Conservation (phyloP, 2,113 vertebrate genomes). For the Terrapene triunguis region DNA sequence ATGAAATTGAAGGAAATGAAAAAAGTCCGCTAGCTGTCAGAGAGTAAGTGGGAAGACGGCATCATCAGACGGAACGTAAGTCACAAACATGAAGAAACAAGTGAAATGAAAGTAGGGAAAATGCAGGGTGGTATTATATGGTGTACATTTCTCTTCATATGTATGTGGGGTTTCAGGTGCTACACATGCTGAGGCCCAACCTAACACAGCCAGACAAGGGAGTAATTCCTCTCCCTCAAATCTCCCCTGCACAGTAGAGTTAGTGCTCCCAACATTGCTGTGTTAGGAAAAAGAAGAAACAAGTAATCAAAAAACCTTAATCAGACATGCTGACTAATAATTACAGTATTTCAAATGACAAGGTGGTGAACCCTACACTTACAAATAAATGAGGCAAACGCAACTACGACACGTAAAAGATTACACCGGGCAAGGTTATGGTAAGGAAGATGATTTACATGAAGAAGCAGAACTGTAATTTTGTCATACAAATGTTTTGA, state of each 20-base stretch:
- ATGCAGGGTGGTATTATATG: not conserved
- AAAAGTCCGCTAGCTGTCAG: constrained; percentile 20
- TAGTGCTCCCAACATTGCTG: not conserved
- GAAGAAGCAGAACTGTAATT: constrained; percentile 11
- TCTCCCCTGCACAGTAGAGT: not conserved
- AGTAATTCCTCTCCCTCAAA: not conserved
- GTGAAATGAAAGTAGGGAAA: not conserved
- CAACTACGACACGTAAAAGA: not conserved
- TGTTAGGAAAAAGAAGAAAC: constrained; percentile 30
- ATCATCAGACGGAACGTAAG: not conserved
- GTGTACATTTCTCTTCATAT: not conserved
- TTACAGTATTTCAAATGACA: constrained; percentile 37
- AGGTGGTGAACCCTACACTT: constrained; percentile 45
- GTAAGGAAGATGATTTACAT: constrained; percentile 9
- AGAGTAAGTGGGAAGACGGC: constrained; percentile 13
- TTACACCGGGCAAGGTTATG: constrained; percentile 1
- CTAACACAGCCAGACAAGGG: not conserved
- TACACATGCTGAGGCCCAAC: not conserved
- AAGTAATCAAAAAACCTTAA: constrained; percentile 42
- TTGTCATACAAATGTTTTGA: not conserved
- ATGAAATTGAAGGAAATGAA: constrained; percentile 14
- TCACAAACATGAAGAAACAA: constrained; percentile 23
- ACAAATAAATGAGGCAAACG: constrained; percentile 32
- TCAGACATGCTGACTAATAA: constrained; percentile 30
- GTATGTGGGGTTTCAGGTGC: not conserved